A percentile compares a stretch with the other conserved stretches of the same genome.
These are phyloP conservation scores for Dasyurus viverrinus DNA, from an alignment of 2,113 vertebrate genomes.

Conservation along the genomic window DNA sequence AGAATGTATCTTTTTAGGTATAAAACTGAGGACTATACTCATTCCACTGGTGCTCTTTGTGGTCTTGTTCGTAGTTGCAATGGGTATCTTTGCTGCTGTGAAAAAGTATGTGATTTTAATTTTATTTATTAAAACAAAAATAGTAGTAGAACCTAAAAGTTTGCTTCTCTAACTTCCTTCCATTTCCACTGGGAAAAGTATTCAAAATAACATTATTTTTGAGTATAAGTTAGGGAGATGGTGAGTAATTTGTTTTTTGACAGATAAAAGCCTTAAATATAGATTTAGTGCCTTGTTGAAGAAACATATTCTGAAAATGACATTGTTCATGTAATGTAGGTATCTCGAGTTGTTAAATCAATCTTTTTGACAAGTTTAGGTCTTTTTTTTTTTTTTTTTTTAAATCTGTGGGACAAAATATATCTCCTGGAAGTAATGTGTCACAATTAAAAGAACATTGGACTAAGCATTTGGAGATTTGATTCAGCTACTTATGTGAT, in stretches of 20 bases:
- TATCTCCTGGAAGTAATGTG: background rate
- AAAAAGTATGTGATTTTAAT: constrained; percentile 84
- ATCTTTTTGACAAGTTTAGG: background rate
- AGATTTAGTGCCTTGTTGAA: background rate
- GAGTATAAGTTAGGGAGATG: constrained; percentile 5
- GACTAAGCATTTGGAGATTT: background rate
- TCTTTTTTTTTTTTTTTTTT: background rate
- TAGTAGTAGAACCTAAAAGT: background rate
- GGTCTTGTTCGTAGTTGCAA: constrained; percentile 80
- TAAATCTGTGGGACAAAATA: background rate
- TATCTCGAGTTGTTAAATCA: background rate
- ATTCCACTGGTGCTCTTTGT: constrained; percentile 79
- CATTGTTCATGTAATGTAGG: background rate
- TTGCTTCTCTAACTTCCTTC: background rate
- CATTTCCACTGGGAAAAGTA: constrained; percentile 24
- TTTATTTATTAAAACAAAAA: constrained; percentile 24
- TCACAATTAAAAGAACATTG: background rate
- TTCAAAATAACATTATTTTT: constrained; percentile 39
- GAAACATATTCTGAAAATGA: background rate
- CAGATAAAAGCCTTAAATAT: constrained; percentile 5
- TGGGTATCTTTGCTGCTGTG: constrained; percentile 81
- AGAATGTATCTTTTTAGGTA: constrained; percentile 76
- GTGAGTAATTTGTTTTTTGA: background rate
- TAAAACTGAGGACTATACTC: constrained; percentile 79
- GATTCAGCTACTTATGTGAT: background rate